Evolutionary conservation across 1,140 invertebrate species (phyloP).

Genomic region (Conopomorpha cramerella): DNA sequence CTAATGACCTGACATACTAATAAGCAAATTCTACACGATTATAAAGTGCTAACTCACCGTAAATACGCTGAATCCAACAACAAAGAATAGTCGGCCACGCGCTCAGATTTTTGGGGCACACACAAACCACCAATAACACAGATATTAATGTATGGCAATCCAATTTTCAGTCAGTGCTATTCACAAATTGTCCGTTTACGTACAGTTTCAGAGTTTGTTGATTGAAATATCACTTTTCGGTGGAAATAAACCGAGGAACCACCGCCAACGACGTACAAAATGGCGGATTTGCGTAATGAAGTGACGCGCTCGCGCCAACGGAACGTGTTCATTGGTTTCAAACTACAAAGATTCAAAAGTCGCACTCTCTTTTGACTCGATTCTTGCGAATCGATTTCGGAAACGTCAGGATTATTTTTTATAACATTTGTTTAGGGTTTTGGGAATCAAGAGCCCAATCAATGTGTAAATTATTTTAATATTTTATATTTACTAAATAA

Average conservation of each 20-base stretch:
- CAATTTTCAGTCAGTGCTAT: too few species aligned
- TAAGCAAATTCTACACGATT: slow-evolving; percentile 9
- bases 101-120: slow-evolving; percentile 54
- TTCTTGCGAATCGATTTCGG: too few species aligned
- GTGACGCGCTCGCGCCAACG: slow-evolving; percentile 56
- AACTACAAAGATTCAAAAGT: too few species aligned
- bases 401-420: too few species aligned
- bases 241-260: slow-evolving; percentile 48
- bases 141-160: too few species aligned
- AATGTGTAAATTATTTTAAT: not conserved
- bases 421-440: not conserved
- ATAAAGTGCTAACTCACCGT: slow-evolving; percentile 38
- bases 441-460: not conserved
- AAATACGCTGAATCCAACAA: slow-evolving; percentile 53
- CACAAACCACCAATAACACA: too few species aligned
- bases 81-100: slow-evolving; percentile 56
- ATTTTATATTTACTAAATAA: not conserved
- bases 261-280: slow-evolving; percentile 60
- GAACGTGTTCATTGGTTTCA: slow-evolving; percentile 7
- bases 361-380: too few species aligned
- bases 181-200: too few species aligned
- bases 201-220: slow-evolving; percentile 44
- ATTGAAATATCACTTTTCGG: slow-evolving; percentile 46
- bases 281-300: slow-evolving; percentile 57
- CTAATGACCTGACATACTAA: slow-evolving; percentile 2